These are phyloP conservation scores for Sigmodon hispidus DNA, from an alignment of 2,113 vertebrate species.

Conservation along the genomic window DNA sequence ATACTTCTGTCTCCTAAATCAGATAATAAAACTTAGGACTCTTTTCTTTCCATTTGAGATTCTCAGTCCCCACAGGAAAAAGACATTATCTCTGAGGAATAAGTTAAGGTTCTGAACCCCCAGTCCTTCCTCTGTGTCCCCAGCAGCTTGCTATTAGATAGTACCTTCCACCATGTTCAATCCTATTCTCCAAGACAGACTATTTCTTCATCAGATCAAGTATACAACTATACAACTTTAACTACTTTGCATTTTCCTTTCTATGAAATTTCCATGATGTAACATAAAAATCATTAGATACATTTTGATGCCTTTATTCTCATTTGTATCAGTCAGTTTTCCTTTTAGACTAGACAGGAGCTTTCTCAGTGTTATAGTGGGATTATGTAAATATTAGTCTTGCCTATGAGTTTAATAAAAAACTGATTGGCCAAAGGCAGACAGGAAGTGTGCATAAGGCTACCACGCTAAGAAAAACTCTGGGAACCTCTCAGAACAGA, in stretches of 20 bases:
- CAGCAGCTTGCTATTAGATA: background rate
- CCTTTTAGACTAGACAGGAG: background rate
- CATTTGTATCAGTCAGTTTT: background rate
- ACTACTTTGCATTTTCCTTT: background rate
- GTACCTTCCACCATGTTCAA: rapidly evolving
- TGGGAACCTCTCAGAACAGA: too few species aligned
- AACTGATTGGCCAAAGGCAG: too few species aligned
- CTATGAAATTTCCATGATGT: background rate
- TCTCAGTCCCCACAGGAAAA: background rate
- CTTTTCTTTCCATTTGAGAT: background rate
- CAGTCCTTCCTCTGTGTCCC: rapidly evolving
- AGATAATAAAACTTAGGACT: background rate
- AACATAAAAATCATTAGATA: background rate
- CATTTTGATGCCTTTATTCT: background rate
- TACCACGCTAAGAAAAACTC: too few species aligned
- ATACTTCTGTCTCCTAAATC: too few species aligned
- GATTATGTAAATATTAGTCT: too few species aligned
- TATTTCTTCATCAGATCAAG: background rate
- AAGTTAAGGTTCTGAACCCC: background rate
- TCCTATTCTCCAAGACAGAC: background rate
- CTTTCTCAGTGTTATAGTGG: rapidly evolving
- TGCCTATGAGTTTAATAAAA: too few species aligned
- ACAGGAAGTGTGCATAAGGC: too few species aligned
- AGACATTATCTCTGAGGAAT: background rate
- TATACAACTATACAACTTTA: background rate